Base-by-base conservation (phyloP, 1,140 invertebrate species). In the Lordiphosa collinella region DNA sequence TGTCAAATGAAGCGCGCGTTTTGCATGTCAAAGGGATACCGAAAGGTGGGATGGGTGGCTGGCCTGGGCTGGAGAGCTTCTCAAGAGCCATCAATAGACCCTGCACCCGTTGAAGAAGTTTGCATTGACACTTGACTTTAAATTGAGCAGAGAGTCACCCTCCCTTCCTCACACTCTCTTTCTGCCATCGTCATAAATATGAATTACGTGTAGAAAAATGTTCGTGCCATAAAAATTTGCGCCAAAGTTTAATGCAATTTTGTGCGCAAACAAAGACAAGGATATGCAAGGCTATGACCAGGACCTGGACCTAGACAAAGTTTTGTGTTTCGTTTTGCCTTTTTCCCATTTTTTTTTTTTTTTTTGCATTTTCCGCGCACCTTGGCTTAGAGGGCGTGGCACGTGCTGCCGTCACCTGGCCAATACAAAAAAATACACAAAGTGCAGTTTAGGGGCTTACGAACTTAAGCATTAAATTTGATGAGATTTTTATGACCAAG, bases 101-200 rank as follows among this genome's bases (percentile, higher is more conserved):
- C 80, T 64, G 57, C 51, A 51, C 51, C 48, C 63, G 61, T 62
- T 75, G 52, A 69, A 82, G 76, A 54, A 80, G 75, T 80, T 80
- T 80, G 75, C 75, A 64, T 80, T 80, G 76, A 80, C 75, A 80
- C 75, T 80, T 80, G 75, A 80, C 75, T 82, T 82, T 82, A 82
- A 80, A 82, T 80, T 80, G 70, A 74, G 75, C 75, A 67, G 79
- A 76, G 75, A 58, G 10, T 13, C 8, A 40, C 18, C 13, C 31
- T 10, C 9, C 6, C 9, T 10, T 0, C 11, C 10, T 29, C 18
- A 6, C 18, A 1, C 22, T 6, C 12, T n/a, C 11, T 36, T 13
- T 25, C 25, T 41, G 9, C 18, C 38, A 49, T 29, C 64, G 38
- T 73, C 74, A 79, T 79, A 79, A 79, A 79, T 79, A 78, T 79